Evolutionary conservation across 2,797 vertebrate genomes (phyloP), one percentile per base, ranked within the genome.

Genomic region (Coreius guichenoti): DNA sequence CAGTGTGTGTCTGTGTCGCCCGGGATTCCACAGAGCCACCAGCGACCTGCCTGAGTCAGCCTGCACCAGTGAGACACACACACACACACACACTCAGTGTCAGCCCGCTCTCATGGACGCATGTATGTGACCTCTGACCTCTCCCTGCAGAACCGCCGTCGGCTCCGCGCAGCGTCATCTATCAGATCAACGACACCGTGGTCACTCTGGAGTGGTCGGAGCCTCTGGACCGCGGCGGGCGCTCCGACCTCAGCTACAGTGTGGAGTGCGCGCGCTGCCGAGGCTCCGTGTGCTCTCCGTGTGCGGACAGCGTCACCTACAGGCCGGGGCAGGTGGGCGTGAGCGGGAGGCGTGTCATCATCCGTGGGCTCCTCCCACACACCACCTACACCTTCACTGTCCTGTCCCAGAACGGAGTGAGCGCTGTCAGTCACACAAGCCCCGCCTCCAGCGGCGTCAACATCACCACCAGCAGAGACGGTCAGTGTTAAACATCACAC

Each of bases 191-290:
- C 0, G 96, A 96, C 51, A 96, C 96, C 0, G 89, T 90, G 2
- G 92, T 95, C 17, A 94, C 88, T 0, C 89, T 98, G 94, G 96
- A 97, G 65, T 98, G 97, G 97, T 96, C 95, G 2, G 95, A 96
- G 9, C 96, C 97, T 0, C 88, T 95, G 8, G 95, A 96, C 16
- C 91, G 91, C 0, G 96, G 97, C 0, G 96, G 96, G 0, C 93
- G 97, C 0, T 56, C 79, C 0, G 97, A 98, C 87, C 91, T 97
- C 31, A 93, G 84, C 70, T 98, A 97, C 8, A 84, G 81, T 0
- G 86, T 98, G 4, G 89, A 92, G 72, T 97, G 96, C 78, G 83
- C 81, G 0, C 85, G 83, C 85, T 97, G 96, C 5, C 88, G 89
- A 0, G 73, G 39, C 11, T 12, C 67, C n/a, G 86, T 1, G 39